These are phyloP conservation scores for Tetragonula carbonaria DNA, from an alignment of 2,888 invertebrate species.

Conservation along the genomic window DNA sequence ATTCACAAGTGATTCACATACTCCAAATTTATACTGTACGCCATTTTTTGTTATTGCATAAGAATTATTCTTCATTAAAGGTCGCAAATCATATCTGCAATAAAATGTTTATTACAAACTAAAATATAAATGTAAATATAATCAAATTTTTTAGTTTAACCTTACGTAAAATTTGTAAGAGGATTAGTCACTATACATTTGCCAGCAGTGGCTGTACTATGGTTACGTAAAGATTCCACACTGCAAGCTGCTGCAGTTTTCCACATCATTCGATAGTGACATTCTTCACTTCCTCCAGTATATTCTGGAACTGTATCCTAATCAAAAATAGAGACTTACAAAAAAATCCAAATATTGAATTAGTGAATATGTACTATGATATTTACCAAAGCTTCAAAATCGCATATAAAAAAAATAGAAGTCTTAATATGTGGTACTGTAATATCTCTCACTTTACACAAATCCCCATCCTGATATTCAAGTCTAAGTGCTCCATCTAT, in stretches of 20 bases:
- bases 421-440: slow-evolving; percentile 60
- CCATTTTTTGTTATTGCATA: slow-evolving; percentile 48
- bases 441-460: slow-evolving; percentile 58
- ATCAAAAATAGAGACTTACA: slow-evolving; percentile 12
- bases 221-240: slow-evolving; percentile 70
- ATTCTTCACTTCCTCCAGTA: slow-evolving; percentile 67
- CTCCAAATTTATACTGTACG: slow-evolving; percentile 70
- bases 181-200: slow-evolving; percentile 76
- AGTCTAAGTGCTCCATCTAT: slow-evolving; percentile 57
- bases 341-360: neutral
- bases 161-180: slow-evolving; percentile 72
- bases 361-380: neutral
- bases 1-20: slow-evolving; percentile 71
- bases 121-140: neutral
- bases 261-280: slow-evolving; percentile 77
- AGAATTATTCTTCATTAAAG: slow-evolving; percentile 70
- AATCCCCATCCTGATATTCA: slow-evolving; percentile 69
- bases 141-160: neutral
- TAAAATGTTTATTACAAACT: neutral
- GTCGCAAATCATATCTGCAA: slow-evolving; percentile 74
- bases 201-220: slow-evolving; percentile 66
- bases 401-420: slow-evolving; percentile 76
- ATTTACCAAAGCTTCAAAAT: slow-evolving; percentile 72
- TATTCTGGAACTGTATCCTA: slow-evolving; percentile 76
- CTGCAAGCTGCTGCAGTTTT: slow-evolving; percentile 76